Conservation (phyloP, 2,113 vertebrate genomes). For the Indicator maculatus region DNA sequence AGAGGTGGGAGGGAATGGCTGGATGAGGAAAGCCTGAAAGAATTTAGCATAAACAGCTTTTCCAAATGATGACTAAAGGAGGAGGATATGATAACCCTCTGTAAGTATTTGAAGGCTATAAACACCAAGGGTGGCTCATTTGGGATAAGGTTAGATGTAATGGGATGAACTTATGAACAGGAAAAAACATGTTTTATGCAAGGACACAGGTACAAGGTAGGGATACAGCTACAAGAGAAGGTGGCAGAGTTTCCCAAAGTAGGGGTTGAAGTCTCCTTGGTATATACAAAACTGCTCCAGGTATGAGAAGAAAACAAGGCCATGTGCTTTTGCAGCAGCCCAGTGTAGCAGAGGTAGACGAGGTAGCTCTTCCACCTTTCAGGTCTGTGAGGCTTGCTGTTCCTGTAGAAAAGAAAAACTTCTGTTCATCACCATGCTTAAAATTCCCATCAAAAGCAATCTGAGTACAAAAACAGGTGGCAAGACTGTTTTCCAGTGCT, state of each 20-base stretch:
- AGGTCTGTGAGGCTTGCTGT: neutral
- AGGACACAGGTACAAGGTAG: neutral
- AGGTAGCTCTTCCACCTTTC: neutral
- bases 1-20: neutral
- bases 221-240: neutral
- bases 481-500: neutral
- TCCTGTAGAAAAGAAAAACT: neutral
- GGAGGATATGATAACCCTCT: slow-evolving; percentile 45
- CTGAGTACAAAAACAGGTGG: neutral
- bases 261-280: neutral
- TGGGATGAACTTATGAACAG: neutral
- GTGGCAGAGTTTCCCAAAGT: neutral
- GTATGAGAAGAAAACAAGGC: neutral
- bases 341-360: neutral
- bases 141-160: neutral
- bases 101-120: slow-evolving; percentile 40
- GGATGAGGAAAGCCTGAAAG: slow-evolving; percentile 39
- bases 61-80: slow-evolving; percentile 43
- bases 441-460: neutral
- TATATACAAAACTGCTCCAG: neutral
- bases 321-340: neutral
- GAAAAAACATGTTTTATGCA: neutral
- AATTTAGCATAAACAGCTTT: slow-evolving; percentile 29
- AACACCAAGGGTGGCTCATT: slow-evolving; percentile 12
- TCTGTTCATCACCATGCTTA: neutral